A percentile compares a stretch with the other conserved stretches of the same genome.
These are phyloP conservation scores for Linepithema humile DNA, from an alignment of 1,140 invertebrate genomes.

Conservation along the genomic window DNA sequence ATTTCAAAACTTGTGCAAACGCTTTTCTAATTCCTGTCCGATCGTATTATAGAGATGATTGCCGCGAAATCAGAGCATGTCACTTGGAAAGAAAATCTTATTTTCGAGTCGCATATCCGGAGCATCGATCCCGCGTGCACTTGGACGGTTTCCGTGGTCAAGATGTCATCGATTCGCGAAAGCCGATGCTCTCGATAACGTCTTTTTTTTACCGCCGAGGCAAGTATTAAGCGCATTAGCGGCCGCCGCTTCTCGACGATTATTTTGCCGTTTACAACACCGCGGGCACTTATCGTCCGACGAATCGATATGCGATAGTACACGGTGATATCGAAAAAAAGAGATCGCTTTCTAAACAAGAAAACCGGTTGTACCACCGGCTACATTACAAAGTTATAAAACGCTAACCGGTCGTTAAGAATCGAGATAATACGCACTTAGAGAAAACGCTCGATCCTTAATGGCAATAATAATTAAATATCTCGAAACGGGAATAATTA, in stretches of 20 bases:
- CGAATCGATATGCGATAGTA: conserved; percentile 58
- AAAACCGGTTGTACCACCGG: conserved; percentile 62
- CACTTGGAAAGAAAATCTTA: conserved; percentile 11
- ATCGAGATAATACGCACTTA: conserved; percentile 19
- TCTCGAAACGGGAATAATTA: neutral
- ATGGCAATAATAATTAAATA: conserved; percentile 7
- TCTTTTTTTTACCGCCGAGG: neutral
- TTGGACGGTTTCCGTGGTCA: conserved; percentile 41
- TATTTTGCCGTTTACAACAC: conserved; percentile 54
- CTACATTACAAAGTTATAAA: conserved; percentile 62
- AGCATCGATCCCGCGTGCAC: conserved; percentile 43
- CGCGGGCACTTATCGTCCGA: conserved; percentile 9
- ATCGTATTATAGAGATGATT: neutral
- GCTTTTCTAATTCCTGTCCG: neutral
- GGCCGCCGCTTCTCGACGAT: neutral
- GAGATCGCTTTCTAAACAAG: conserved; percentile 60
- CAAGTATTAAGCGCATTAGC: conserved; percentile 50
- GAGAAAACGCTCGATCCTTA: conserved; percentile 27
- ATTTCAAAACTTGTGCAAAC: neutral
- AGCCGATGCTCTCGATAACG: conserved; percentile 20
- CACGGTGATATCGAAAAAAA: conserved; percentile 45
- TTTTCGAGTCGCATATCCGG: conserved; percentile 10
- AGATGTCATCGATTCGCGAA: conserved; percentile 56
- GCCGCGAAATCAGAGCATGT: neutral
- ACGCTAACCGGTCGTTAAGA: conserved; percentile 47